phyloP scores from a whole-genome alignment of 2,113 vertebrate genomes.

The Poeciliopsis turrubarensis region DNA sequence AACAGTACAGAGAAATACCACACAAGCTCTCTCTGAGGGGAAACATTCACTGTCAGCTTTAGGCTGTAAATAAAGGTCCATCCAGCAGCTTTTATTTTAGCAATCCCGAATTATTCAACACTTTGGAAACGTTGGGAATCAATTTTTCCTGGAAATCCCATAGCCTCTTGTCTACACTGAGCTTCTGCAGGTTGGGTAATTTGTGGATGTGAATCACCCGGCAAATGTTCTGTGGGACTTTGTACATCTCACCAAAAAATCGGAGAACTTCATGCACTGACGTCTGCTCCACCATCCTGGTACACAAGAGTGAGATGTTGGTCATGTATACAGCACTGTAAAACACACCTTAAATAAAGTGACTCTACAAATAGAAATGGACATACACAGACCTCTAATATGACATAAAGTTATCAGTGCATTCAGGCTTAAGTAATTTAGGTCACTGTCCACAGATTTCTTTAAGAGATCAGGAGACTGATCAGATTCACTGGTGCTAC shows the following conservation, averaged over 20 bases:
- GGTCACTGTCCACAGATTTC: too few relatives aligned
- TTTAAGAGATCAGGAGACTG: too few relatives aligned
- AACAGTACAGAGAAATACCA: too few relatives aligned
- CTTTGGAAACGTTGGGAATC: conserved; percentile 49
- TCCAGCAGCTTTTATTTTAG: conserved; percentile 3
- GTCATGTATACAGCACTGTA: neutral
- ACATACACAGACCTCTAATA: too few relatives aligned
- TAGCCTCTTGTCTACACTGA: conserved; percentile 60
- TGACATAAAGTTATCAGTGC: too few relatives aligned
- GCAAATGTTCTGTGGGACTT: conserved; percentile 47
- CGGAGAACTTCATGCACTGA: conserved; percentile 67
- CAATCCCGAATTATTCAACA: conserved; percentile 37
- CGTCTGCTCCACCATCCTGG: conserved; percentile 56
- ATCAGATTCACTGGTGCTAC: too few relatives aligned
- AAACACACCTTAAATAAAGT: too few relatives aligned
- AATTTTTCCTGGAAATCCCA: conserved; percentile 63
- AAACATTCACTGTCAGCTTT: neutral
- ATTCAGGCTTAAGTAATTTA: too few relatives aligned
- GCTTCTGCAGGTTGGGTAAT: conserved; percentile 18
- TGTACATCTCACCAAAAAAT: neutral
- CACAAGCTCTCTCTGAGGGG: too few relatives aligned
- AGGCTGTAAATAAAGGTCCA: neutral
- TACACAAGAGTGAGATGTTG: neutral
- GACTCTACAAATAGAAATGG: too few relatives aligned
- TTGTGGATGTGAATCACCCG: conserved; percentile 55